Base-by-base conservation (phyloP, 2,113 vertebrate genomes). In the Poeciliopsis retropinna region DNA sequence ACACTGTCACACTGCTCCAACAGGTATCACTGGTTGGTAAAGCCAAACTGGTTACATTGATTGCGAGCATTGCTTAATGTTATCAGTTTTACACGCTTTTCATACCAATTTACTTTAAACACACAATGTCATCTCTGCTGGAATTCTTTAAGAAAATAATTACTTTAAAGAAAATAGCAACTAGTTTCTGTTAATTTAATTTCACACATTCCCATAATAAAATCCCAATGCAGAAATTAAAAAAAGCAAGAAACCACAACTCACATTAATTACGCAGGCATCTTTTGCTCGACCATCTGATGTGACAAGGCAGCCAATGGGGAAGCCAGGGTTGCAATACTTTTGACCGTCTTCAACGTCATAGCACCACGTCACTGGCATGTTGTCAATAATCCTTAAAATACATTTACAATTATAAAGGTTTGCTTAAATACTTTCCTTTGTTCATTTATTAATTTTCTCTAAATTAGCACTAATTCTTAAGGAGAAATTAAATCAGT, bases 301-400 rank as follows among this genome's bases (percentile, higher is more conserved):
- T 72, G 96, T 96, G 72, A 98, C 95, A 0, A 97, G 96, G 81
- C 98, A 99, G 83, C 98, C 98, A 89, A 99, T 96, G 51, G 98
- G 98, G 91, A 99, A 99, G 44, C 98, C 98, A 62, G 98, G 98
- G 93, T 98, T 99, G 90, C 98, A 99, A 92, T 97, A 98, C 79
- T 94, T 96, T 89, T 98, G 97, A 37, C 90, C 83, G 37, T 97
- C 96, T 91, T 99, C 98, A 32, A 99, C 97, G 14, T 97, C 95
- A 0, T 94, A 99, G 90, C 98, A 99, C 98, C 98, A 99, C 0
- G 98, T 99, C 64, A 99, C 98, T 17, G 98, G 98, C 97, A 99
- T 99, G 85, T 99, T 99, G 92, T 99, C 98, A 86, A 99, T 94
- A 86, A 99, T 99, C 98, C 98, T 99, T 85, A 2, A 85, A 75